Evolutionary conservation across 2,888 invertebrate genomes (phyloP).

Genomic region (Drosophila prostipennis): DNA sequence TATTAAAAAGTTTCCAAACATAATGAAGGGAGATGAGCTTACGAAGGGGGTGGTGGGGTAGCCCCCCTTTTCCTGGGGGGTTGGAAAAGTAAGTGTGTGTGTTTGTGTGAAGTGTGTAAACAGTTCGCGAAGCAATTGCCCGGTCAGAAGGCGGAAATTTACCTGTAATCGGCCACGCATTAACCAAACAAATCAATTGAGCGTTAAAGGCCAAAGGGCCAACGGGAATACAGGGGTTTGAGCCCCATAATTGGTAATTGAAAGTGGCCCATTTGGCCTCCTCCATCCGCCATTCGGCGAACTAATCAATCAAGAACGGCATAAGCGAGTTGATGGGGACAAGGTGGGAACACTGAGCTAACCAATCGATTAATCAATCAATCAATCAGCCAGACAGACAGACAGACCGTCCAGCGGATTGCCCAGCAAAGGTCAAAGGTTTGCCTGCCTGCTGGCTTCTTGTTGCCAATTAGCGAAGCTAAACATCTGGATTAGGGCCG

Average conservation of each 20-base stretch:
- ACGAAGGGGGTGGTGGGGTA: background rate
- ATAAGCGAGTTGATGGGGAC: background rate
- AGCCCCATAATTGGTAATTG: slow-evolving; percentile 56
- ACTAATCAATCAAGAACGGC: background rate
- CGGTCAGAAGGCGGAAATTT: slow-evolving; percentile 22
- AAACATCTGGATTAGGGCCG: slow-evolving; percentile 32
- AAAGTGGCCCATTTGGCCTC: slow-evolving; percentile 31
- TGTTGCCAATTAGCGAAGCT: slow-evolving; percentile 35
- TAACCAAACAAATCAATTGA: slow-evolving; percentile 72
- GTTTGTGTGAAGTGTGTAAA: slow-evolving; percentile 2
- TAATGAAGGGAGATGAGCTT: slow-evolving; percentile 14
- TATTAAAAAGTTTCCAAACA: slow-evolving; percentile 60
- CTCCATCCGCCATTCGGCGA: background rate
- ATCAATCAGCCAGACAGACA: slow-evolving; percentile 46
- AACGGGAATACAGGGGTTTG: background rate
- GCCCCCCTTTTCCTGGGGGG: background rate
- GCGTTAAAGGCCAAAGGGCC: slow-evolving; percentile 56
- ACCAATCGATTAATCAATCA: slow-evolving; percentile 59
- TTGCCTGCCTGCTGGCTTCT: background rate
- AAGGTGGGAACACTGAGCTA: background rate
- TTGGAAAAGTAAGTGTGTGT: background rate
- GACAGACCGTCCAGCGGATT: slow-evolving; percentile 2
- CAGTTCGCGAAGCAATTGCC: slow-evolving; percentile 6
- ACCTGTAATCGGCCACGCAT: slow-evolving; percentile 58
- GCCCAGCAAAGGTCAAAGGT: slow-evolving; percentile 31